Base-by-base conservation (phyloP, 2,113 vertebrate genomes). In the Callipepla squamata region DNA sequence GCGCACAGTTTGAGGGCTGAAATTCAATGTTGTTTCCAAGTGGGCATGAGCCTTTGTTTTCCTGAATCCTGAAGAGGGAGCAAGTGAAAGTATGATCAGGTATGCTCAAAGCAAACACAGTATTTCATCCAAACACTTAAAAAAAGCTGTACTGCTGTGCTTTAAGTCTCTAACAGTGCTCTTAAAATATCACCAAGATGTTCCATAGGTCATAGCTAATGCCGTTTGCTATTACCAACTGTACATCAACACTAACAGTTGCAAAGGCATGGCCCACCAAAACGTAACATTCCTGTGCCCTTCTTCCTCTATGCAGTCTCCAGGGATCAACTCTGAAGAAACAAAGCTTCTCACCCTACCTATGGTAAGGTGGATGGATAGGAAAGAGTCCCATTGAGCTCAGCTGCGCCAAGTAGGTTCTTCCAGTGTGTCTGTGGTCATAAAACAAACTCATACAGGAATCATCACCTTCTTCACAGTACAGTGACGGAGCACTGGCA, bases 171-270 rank as follows among this genome's bases (percentile, higher is more conserved):
- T 9, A 50, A 72, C 44, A 81, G 12, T 12, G 4, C 48, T 76
- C 14, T 72, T 51, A 61, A 69, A 38, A 20, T 25, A 14, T 61
- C 18, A 30, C 28, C 28, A 18, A 55, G 21, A 32, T 32, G 28
- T 55, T 79, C 84, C 87, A 32, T n/a, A 30, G 65, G 63, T 81
- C 57, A 9, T 5, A 13, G 48, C 25, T 38, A 44, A 47, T 9
- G 42, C 80, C 68, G 44, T 51, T 68, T 13, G 28, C 13, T 44
- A 18, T 73, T 50, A 0, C 10, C 21, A 66, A 30, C 55, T 74
- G 63, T 7, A 0, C 0, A 22, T 62, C 57, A 47, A 13, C 25
- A 23, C 7, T 2, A 57, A 34, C 61, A 32, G 34, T 0, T 76
- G 67, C 38, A 79, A 22, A 87, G 30, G 13, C 44, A 4, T 4